Percentiles rank a stretch among this genome's conserved stretches.
Evolutionary conservation across 2,797 vertebrate species (phyloP).

Genomic region (Phrynocephalus forsythii): DNA sequence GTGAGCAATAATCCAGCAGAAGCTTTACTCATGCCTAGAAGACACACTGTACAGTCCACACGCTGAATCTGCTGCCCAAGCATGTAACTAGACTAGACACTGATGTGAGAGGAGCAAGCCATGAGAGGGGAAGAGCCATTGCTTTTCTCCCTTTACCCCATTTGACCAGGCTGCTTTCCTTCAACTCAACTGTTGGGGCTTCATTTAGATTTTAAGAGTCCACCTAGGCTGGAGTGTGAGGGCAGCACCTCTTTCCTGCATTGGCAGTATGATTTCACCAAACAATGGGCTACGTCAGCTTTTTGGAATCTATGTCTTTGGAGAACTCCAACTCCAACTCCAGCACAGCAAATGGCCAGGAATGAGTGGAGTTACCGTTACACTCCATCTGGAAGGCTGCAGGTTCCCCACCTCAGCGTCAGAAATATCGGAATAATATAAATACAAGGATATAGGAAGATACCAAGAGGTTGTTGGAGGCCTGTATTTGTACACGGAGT

Average conservation of each 20-base stretch:
- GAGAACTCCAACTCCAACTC: not conserved
- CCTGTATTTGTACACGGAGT: not conserved
- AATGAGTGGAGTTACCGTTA: not conserved
- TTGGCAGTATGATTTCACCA: not conserved
- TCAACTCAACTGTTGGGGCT: not conserved
- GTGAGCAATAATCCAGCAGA: not conserved
- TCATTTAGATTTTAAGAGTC: no score
- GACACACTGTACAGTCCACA: not conserved
- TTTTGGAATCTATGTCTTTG: not conserved
- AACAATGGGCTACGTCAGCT: not conserved
- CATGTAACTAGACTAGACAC: not conserved
- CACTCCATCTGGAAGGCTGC: not conserved
- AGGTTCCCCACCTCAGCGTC: not conserved
- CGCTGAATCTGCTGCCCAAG: not conserved
- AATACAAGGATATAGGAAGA: not conserved
- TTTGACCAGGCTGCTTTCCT: not conserved
- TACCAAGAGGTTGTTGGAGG: not conserved
- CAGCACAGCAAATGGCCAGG: not conserved
- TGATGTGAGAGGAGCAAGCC: not conserved
- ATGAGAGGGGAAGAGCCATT: no score
- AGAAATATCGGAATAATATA: not conserved
- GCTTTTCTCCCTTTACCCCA: not conserved
- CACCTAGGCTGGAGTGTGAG: not conserved
- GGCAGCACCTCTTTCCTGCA: not conserved
- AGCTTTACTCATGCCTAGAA: not conserved